A percentile compares a stretch with the other conserved stretches of the same genome.
phyloP scores from a whole-genome alignment of 2,888 invertebrate species.

The Scaptodrosophila latifasciaeformis region DNA sequence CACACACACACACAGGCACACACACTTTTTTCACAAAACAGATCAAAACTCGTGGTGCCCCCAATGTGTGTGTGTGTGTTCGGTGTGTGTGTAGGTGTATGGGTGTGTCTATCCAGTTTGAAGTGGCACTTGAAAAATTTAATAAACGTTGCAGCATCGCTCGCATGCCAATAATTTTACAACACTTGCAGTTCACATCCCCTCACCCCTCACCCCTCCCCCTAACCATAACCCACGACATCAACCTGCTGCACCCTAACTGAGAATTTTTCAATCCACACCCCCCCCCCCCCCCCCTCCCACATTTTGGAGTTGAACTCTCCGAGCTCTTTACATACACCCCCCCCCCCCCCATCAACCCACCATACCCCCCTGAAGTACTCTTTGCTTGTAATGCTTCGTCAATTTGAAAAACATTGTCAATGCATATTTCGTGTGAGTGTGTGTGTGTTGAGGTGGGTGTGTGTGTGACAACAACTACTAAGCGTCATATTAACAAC shows the following conservation, averaged over 20 bases:
- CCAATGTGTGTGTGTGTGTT: constrained; percentile 6
- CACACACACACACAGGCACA: not conserved
- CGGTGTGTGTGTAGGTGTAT: no score
- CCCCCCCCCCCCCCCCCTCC: not conserved
- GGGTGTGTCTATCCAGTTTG: no score
- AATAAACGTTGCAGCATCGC: constrained; percentile 66
- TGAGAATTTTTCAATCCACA: no score
- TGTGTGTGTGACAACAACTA: constrained; percentile 42
- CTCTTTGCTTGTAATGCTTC: constrained; percentile 34
- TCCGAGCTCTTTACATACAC: not conserved
- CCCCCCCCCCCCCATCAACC: not conserved
- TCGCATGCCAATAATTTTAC: constrained; percentile 64
- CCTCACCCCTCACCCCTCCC: not conserved
- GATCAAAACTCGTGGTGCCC: no score
- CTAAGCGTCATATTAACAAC: constrained; percentile 64
- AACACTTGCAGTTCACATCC: constrained; percentile 7
- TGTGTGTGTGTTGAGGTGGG: constrained; percentile 1
- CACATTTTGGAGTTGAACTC: not conserved
- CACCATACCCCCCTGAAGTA: not conserved
- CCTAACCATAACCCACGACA: not conserved
- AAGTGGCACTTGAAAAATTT: constrained; percentile 62
- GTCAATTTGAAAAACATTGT: constrained; percentile 60
- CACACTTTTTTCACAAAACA: not conserved
- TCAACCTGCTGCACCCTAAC: not conserved
- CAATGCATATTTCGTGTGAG: constrained; percentile 44